These are phyloP conservation scores for Minunthozetes semirufus DNA, from an alignment of 2,888 invertebrate species.

Conservation along the genomic window DNA sequence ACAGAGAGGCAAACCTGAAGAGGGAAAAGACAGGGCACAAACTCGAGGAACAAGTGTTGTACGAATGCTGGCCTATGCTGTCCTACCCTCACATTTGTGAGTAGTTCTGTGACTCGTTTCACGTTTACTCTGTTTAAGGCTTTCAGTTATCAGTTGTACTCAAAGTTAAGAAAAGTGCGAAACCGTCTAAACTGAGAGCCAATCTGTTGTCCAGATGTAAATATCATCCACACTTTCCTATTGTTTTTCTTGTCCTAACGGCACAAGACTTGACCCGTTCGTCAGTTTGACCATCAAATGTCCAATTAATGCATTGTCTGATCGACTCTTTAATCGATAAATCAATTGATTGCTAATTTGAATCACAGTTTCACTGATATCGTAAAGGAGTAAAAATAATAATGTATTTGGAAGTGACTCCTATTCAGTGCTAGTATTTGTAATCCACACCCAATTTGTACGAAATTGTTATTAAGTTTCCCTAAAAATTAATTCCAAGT, in stretches of 20 bases:
- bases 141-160: neutral
- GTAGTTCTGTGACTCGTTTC: conserved; percentile 8
- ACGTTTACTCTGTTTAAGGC: neutral
- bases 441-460: conserved; percentile 16
- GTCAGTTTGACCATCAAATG: neutral
- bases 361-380: neutral
- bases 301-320: neutral
- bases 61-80: neutral
- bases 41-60: conserved; percentile 17
- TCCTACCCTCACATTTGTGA: neutral
- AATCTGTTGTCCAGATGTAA: conserved; percentile 28
- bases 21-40: conserved; percentile 1
- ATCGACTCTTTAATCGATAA: neutral
- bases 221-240: neutral
- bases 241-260: neutral
- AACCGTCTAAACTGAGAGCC: neutral
- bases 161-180: conserved; percentile 13
- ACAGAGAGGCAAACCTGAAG: neutral
- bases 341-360: neutral
- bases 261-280: neutral
- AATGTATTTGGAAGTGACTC: conserved; percentile 6
- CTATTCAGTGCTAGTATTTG: neutral
- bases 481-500: neutral
- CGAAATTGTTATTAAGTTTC: neutral
- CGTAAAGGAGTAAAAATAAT: neutral